A percentile compares a stretch with the other conserved stretches of the same genome.
phyloP scores from a whole-genome alignment of 2,888 invertebrate genomes.

The Lasioglossum villosulum region DNA sequence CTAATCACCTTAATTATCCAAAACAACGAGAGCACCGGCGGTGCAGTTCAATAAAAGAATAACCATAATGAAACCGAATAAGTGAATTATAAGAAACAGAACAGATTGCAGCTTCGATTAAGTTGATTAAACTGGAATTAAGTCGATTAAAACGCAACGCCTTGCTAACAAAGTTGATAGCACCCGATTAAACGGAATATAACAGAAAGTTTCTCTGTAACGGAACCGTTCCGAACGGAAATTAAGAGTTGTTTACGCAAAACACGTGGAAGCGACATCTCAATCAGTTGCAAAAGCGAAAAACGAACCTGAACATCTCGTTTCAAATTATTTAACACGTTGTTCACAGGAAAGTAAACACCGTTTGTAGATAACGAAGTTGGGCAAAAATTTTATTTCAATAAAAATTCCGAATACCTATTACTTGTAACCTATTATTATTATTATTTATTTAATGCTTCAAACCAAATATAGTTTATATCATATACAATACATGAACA shows the following conservation, averaged over 20 bases:
- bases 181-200: constrained; percentile 31
- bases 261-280: not conserved
- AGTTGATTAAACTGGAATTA: constrained; percentile 56
- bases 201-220: constrained; percentile 17
- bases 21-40: constrained; percentile 27
- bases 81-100: constrained; percentile 46
- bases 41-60: constrained; percentile 37
- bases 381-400: no score
- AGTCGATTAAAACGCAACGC: constrained; percentile 48
- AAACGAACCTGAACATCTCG: not conserved
- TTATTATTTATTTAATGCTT: no score
- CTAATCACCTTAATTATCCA: constrained; percentile 39
- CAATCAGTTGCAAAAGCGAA: not conserved
- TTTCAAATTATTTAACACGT: not conserved
- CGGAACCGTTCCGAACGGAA: not conserved
- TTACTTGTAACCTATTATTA: no score
- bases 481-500: no score
- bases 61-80: constrained; percentile 49
- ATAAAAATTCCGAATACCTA: no score
- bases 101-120: constrained; percentile 46
- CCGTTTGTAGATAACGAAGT: no score
- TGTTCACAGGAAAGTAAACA: not conserved
- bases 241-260: constrained; percentile 7
- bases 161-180: constrained; percentile 50
- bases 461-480: no score